Percentiles rank a stretch among this genome's conserved stretches.
Conservation (phyloP, 1,140 invertebrate genomes). For the Leptinotarsa defecta region DNA sequence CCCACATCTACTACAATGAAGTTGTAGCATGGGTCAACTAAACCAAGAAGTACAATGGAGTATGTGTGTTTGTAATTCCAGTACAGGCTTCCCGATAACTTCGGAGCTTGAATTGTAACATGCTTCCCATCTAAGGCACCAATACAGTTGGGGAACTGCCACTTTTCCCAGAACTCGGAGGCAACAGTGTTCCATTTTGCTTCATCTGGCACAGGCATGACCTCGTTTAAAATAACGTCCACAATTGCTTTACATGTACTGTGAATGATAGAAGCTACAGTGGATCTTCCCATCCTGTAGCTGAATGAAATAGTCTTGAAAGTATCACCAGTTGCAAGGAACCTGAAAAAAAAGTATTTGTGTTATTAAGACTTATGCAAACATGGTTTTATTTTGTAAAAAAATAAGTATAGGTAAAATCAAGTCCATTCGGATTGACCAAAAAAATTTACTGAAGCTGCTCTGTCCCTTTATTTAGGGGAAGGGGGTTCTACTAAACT, state of each 20-base stretch:
- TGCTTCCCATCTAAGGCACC: constrained; percentile 59
- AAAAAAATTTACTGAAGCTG: neutral
- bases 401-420: neutral
- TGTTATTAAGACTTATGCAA: constrained; percentile 18
- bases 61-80: constrained; percentile 57
- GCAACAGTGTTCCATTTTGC: constrained; percentile 44
- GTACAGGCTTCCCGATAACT: constrained; percentile 50
- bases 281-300: constrained; percentile 48
- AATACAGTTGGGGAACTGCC: constrained; percentile 56
- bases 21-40: constrained; percentile 55
- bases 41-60: constrained; percentile 56
- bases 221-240: constrained; percentile 40
- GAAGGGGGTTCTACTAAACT: neutral
- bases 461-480: neutral
- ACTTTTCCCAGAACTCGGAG: constrained; percentile 43
- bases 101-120: constrained; percentile 51
- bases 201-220: constrained; percentile 43
- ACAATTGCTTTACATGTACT: constrained; percentile 45
- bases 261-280: constrained; percentile 45
- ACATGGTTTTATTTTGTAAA: neutral
- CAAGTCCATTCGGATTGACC: neutral
- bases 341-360: constrained; percentile 35
- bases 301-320: constrained; percentile 45
- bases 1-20: constrained; percentile 57
- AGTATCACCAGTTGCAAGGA: constrained; percentile 34